Conservation (phyloP, 2,113 vertebrate genomes). For the Pholis gunnellus region DNA sequence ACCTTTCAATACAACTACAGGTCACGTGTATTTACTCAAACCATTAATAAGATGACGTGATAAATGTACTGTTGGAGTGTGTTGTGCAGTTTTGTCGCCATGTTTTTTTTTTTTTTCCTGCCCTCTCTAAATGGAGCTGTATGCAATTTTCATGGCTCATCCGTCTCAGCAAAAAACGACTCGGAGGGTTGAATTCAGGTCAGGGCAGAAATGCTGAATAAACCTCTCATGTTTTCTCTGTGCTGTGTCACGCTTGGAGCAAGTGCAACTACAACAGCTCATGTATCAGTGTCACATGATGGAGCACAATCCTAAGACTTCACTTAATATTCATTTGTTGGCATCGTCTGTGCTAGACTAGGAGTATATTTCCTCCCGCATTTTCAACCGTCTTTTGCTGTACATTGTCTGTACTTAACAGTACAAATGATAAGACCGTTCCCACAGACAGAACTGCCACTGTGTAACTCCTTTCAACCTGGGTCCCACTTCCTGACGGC, state of each 20-base stretch:
- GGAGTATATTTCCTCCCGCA: background rate
- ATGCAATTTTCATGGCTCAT: constrained; percentile 40
- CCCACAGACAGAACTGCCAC: constrained; percentile 39
- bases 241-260: constrained; percentile 13
- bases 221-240: background rate
- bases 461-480: constrained; percentile 38
- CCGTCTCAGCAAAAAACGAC: constrained; percentile 18
- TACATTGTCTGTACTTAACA: background rate
- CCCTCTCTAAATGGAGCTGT: constrained; percentile 9
- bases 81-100: background rate
- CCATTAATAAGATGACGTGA: background rate
- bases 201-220: constrained; percentile 46
- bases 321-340: background rate
- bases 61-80: background rate
- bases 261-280: background rate
- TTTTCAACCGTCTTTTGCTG: background rate
- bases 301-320: background rate
- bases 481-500: constrained; percentile 59
- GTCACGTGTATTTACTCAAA: background rate
- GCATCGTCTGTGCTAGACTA: background rate
- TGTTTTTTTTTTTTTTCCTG: background rate
- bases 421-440: background rate
- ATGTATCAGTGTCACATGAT: background rate
- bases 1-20: background rate
- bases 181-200: constrained; percentile 42